phyloP scores from a whole-genome alignment of 2,888 invertebrate genomes.

The Sesia apiformis region DNA sequence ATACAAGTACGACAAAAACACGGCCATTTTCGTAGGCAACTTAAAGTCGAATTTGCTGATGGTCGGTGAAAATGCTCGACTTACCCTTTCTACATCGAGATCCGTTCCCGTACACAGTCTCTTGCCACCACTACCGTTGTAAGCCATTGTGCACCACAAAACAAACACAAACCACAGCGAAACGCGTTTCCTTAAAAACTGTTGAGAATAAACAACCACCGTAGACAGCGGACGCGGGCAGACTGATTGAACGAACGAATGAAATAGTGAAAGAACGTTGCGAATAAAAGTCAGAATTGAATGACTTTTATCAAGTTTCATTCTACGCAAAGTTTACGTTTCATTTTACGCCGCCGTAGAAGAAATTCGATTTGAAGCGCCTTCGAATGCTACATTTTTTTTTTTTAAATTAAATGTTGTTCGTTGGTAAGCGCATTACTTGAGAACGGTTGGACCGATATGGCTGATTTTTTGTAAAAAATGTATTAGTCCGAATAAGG shows the following conservation, averaged over 20 bases:
- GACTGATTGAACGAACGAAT: constrained; percentile 51
- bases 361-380: too few relatives aligned
- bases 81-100: constrained; percentile 69
- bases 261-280: constrained; percentile 4
- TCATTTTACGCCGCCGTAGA: too few relatives aligned
- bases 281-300: background rate
- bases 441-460: too few relatives aligned
- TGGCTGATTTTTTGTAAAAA: too few relatives aligned
- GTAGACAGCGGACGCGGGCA: constrained; percentile 39
- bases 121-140: constrained; percentile 79
- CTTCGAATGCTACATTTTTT: too few relatives aligned
- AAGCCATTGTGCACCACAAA: constrained; percentile 81
- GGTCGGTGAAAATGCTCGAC: constrained; percentile 17
- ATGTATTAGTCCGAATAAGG: too few relatives aligned
- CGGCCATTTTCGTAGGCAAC: constrained; percentile 61
- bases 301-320: too few relatives aligned
- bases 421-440: too few relatives aligned
- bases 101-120: constrained; percentile 70
- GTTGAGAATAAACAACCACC: constrained; percentile 22
- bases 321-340: too few relatives aligned
- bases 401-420: too few relatives aligned
- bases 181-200: constrained; percentile 44
- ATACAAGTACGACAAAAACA: constrained; percentile 54
- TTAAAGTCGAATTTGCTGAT: constrained; percentile 36
- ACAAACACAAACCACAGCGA: constrained; percentile 72